phyloP scores from a whole-genome alignment of 1,140 invertebrate species.

The Saccostrea cuccullata region DNA sequence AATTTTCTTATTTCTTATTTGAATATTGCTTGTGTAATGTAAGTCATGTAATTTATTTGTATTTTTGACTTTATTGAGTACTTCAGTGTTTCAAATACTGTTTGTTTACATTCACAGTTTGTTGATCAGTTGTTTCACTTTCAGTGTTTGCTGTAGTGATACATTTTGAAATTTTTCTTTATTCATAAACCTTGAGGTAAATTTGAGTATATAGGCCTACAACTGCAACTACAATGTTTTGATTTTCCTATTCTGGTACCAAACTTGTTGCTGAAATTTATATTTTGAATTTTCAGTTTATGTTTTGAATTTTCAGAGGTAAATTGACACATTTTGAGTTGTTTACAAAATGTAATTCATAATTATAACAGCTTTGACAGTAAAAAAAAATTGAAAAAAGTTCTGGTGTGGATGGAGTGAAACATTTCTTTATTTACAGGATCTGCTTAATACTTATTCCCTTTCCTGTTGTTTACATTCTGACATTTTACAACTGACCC shows the following conservation, averaged over 20 bases:
- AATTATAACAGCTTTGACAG: not conserved
- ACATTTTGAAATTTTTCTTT: not conserved
- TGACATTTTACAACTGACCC: not conserved
- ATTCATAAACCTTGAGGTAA: not conserved
- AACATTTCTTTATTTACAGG: not conserved
- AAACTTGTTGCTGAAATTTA: not conserved
- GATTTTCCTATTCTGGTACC: not conserved
- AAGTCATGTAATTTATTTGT: not conserved
- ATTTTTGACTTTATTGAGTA: not conserved
- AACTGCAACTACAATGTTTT: not conserved
- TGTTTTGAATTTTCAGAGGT: not conserved
- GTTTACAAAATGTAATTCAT: not conserved
- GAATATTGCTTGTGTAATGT: not conserved
- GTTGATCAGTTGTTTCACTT: not conserved
- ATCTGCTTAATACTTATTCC: not conserved
- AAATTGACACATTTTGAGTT: not conserved
- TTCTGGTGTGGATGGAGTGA: not conserved
- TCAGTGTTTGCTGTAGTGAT: not conserved
- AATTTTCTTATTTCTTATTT: not conserved
- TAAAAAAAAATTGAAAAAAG: not conserved
- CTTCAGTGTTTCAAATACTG: not conserved
- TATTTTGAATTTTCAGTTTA: too few species aligned
- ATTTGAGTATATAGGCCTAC: too few species aligned
- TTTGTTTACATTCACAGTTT: not conserved
- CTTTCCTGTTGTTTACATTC: not conserved